Evolutionary conservation across 2,797 vertebrate species (phyloP).

Genomic region (Tachyglossus aculeatus): DNA sequence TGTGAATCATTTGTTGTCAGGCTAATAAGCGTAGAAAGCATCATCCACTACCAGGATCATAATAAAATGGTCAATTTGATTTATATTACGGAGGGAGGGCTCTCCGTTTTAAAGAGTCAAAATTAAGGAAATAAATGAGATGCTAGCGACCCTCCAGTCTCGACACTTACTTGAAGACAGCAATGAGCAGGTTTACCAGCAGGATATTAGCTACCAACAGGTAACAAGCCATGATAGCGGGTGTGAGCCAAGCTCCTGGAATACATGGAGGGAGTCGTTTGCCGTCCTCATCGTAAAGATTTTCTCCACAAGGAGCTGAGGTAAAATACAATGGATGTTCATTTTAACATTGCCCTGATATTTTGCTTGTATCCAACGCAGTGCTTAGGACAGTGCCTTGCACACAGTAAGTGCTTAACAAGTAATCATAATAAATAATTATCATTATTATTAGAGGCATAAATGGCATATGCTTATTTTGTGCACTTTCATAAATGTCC

Average conservation of each 20-base stretch:
- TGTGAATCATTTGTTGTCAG: neutral
- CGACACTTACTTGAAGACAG: constrained; percentile 93
- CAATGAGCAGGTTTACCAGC: constrained; percentile 96
- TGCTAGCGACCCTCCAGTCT: accelerated
- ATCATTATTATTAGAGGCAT: too few species aligned
- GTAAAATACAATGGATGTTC: neutral
- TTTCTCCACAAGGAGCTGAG: constrained; percentile 96
- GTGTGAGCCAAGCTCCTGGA: constrained; percentile 97
- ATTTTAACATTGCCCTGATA: neutral
- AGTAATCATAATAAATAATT: too few species aligned
- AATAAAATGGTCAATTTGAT: neutral
- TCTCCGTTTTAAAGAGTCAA: neutral
- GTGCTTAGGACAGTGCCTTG: too few species aligned
- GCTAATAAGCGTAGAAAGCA: neutral
- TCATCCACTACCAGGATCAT: neutral
- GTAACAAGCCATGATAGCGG: constrained; percentile 98
- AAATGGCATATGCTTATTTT: too few species aligned
- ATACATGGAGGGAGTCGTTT: constrained; percentile 97
- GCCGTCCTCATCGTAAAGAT: constrained; percentile 96
- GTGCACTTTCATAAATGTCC: too few species aligned
- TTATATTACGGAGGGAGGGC: accelerated
- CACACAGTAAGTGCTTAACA: too few species aligned
- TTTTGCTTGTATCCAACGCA: too few species aligned
- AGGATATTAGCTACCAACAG: constrained; percentile 98
- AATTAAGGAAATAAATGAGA: neutral